phyloP scores from a whole-genome alignment of 2,888 invertebrate genomes.

The Sepiola atlantica region DNA sequence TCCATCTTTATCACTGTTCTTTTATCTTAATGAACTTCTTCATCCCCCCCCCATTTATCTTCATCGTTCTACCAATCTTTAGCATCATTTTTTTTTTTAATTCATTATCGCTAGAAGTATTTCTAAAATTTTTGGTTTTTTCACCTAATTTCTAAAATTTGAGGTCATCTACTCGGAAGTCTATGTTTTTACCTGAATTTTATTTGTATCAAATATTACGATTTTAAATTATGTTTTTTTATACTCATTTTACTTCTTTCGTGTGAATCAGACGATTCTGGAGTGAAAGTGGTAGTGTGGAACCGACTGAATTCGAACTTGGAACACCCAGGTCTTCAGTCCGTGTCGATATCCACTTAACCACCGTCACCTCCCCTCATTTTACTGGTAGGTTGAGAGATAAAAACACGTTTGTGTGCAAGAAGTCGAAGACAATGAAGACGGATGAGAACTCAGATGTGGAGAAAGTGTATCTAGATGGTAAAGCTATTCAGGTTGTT shows the following conservation, averaged over 20 bases:
- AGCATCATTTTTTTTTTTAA: neutral
- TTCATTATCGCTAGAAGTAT: neutral
- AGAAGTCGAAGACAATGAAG: too few relatives aligned
- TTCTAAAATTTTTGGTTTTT: neutral
- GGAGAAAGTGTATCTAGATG: too few relatives aligned
- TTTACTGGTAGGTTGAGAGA: too few relatives aligned
- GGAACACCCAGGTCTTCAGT: too few relatives aligned
- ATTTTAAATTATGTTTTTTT: neutral
- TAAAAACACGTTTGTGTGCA: too few relatives aligned
- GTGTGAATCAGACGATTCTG: too few relatives aligned
- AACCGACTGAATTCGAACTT: too few relatives aligned
- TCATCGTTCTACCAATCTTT: neutral
- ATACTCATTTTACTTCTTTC: neutral
- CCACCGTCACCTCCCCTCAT: too few relatives aligned
- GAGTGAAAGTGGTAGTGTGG: too few relatives aligned
- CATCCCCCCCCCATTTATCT: neutral
- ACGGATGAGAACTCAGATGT: too few relatives aligned
- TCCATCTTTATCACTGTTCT: neutral
- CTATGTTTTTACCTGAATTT: neutral
- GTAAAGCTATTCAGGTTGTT: too few relatives aligned
- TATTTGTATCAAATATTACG: neutral
- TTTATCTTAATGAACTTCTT: neutral
- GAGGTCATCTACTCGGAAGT: neutral
- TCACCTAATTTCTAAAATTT: neutral
- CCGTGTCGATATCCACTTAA: too few relatives aligned